These are phyloP conservation scores for Cyprinodon tularosa DNA, from an alignment of 2,113 vertebrate species.

Conservation along the genomic window DNA sequence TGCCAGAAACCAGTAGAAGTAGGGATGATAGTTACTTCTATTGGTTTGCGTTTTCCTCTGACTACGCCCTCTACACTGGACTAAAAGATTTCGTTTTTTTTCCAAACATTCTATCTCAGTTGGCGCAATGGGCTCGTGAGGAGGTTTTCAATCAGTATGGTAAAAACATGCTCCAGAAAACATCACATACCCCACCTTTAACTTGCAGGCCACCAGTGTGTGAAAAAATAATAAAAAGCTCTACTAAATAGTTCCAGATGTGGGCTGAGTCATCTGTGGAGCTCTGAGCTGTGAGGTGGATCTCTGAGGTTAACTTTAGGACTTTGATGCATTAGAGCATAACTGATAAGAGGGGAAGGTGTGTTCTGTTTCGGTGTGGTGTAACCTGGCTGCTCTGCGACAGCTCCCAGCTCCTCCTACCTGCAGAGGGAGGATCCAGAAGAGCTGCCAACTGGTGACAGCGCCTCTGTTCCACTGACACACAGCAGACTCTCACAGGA, in stretches of 20 bases:
- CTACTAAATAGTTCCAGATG: conserved; percentile 1
- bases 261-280: neutral
- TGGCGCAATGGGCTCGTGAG: too few relatives aligned
- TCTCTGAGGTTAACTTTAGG: neutral
- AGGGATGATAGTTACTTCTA: too few relatives aligned
- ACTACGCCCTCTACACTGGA: too few relatives aligned
- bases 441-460: conserved; percentile 74
- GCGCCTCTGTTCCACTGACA: conserved; percentile 53
- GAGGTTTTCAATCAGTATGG: neutral
- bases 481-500: conserved; percentile 35
- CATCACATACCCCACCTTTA: too few relatives aligned
- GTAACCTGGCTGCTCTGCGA: conserved; percentile 6
- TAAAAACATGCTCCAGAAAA: too few relatives aligned
- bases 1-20: too few relatives aligned
- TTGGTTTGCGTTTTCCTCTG: too few relatives aligned
- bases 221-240: neutral
- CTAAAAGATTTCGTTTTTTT: too few relatives aligned
- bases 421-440: conserved; percentile 74
- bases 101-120: too few relatives aligned
- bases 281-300: neutral
- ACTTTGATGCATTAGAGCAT: neutral
- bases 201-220: neutral
- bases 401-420: conserved; percentile 35
- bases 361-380: neutral
- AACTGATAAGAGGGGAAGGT: neutral